phyloP scores from a whole-genome alignment of 2,113 vertebrate species.

The Forbesichthys agassizii region DNA sequence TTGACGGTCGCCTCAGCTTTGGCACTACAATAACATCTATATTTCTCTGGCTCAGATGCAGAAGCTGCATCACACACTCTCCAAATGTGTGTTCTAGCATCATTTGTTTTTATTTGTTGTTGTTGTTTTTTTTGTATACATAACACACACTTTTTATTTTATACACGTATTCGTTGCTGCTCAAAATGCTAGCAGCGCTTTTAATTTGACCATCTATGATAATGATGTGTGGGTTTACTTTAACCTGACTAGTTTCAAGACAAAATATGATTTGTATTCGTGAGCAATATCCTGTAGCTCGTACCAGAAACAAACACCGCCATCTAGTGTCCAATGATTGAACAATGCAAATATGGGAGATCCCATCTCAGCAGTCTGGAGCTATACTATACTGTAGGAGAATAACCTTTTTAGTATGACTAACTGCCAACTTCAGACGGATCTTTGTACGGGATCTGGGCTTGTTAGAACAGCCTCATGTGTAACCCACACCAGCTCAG shows the following conservation, averaged over 20 bases:
- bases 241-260: not conserved
- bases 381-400: not conserved
- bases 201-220: conserved; percentile 32
- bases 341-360: too few species aligned
- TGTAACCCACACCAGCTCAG: conserved; percentile 27
- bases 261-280: not conserved
- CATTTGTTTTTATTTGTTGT: not conserved
- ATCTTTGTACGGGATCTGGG: conserved; percentile 1
- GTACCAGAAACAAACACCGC: conserved; percentile 48
- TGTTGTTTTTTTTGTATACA: too few species aligned
- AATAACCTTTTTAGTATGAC: not conserved
- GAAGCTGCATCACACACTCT: not conserved
- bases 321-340: conserved; percentile 56
- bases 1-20: conserved; percentile 33
- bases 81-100: not conserved
- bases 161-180: too few species aligned
- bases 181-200: not conserved
- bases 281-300: not conserved
- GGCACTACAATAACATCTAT: conserved; percentile 7
- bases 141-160: too few species aligned
- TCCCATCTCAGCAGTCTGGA: too few species aligned
- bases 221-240: conserved; percentile 18
- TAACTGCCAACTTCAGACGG: conserved; percentile 3
- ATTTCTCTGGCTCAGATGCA: conserved; percentile 28
- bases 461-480: conserved; percentile 8